Base-by-base conservation (phyloP, 2,113 vertebrate genomes). In the Sander vitreus region DNA sequence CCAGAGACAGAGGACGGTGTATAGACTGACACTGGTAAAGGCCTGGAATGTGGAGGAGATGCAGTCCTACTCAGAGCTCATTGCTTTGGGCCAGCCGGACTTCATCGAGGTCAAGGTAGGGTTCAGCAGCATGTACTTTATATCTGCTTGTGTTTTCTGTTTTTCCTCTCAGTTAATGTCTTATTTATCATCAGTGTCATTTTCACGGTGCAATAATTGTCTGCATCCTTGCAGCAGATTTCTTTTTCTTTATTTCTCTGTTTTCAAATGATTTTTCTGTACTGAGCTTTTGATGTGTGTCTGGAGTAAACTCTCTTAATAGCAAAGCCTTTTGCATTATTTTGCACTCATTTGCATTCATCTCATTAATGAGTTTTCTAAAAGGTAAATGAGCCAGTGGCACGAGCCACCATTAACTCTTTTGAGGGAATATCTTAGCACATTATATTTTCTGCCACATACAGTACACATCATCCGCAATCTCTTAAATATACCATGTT, bases 51-150 rank as follows among this genome's bases (percentile, higher is more conserved):
- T 98, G 93, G 97, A 99, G 51, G 98, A 99, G 15, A 94, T 99
- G 79, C 96, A 92, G 88, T 96, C 97, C 33, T 99, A 99, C 7
- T 95, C 97, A 0, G 95, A 98, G 39, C 95, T 99, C 72, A 96
- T 99, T 27, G 85, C 96, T 59, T 78, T 99, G 0, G 98, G 97
- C 3, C 95, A 93, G 39, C 97, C 97, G 0, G 98, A 99, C 94
- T 99, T 99, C 90, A 95, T 99, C 0, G 98, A 99, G 88, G 97
- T 99, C 66, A 99, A 99, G 97, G 98, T 99, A 90, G 88, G 96
- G 19, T 55, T 71, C 18, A 66, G 0, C 16, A 8, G 2, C 1
- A n/a, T 11, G 1, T 23, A 0, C 14, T 6, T 48, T 16, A 5
- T 33, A n/a, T 77, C 5, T 21, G 1, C 2, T 33, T 21, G 6